phyloP scores from a whole-genome alignment of 2,113 vertebrate genomes.

The Tetrao urogallus region DNA sequence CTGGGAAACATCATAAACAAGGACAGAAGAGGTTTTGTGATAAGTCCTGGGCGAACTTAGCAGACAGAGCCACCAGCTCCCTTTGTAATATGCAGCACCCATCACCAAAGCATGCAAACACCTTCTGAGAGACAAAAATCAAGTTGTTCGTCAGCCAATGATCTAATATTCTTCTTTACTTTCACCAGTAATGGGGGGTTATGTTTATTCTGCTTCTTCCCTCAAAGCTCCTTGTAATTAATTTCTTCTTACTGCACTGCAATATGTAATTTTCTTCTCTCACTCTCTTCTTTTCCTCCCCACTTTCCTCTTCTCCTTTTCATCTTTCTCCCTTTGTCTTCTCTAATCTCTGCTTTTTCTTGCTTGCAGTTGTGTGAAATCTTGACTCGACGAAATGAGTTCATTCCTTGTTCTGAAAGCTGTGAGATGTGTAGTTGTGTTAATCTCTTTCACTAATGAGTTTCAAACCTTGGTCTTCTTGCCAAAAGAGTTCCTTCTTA shows the following conservation, averaged over 20 bases:
- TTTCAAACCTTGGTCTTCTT: conserved; percentile 13
- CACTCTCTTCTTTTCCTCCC: not conserved
- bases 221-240: not conserved
- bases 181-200: not conserved
- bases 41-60: not conserved
- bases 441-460: conserved; percentile 20
- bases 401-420: conserved; percentile 16
- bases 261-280: not conserved
- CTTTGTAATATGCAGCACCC: not conserved
- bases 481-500: conserved; percentile 25
- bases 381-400: not conserved
- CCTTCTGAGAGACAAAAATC: not conserved
- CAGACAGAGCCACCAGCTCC: not conserved
- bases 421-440: not conserved
- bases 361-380: not conserved
- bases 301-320: not conserved
- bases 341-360: not conserved
- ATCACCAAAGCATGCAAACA: not conserved
- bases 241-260: not conserved
- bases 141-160: not conserved
- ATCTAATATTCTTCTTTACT: not conserved
- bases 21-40: not conserved
- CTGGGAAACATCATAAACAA: not conserved
- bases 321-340: not conserved
- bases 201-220: not conserved